Evolutionary conservation across 2,888 invertebrate genomes (phyloP), one percentile per base, ranked within the genome.

Genomic region (Heliconius sara): DNA sequence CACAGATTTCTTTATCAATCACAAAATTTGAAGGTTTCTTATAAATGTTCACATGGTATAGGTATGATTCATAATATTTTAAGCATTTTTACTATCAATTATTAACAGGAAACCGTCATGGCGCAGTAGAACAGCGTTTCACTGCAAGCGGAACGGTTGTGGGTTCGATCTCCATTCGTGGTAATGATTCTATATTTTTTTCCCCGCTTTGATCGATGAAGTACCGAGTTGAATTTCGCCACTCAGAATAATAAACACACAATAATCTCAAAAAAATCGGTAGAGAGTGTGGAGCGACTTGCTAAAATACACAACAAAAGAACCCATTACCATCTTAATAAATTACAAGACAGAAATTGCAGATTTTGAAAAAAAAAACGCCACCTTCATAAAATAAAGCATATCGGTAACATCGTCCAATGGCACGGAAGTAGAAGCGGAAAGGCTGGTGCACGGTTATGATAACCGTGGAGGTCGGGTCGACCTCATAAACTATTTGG

Each of bases 1-100:
- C 84, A 84, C 75, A 82, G 83, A 87, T 85, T 84, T 83, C 77
- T 30, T 81, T 78, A 81, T 81, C 80, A 75, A 39, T 76, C 80
- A 76, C 73, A 47, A 78, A 78, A 68, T 43, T 78, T 68, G 71
- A 80, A 80, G 79, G 76, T 76, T 68, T n/a, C 39, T 60, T 13
- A 7, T 27, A 39, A 73, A 22, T 34, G 27, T 65, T 52, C 25
- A 65, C 19, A 57, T 30, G 30, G 43, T 27, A 71, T 22, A 19
- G 22, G 30, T 12, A 30, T 72, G 27, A 72, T 30, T 72, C 57
- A 72, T 34, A 47, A 47, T 47, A 19, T 19, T 10, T 39, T 10
- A 39, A 10, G 39, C 39, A 39, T 39, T 39, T 10, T 39, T 39
- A 6, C 6, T 34, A 0, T 34, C 7, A 34, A 34, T 34, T 34